Evolutionary conservation across 2,888 invertebrate species (phyloP).

Genomic region (Arge pagana): DNA sequence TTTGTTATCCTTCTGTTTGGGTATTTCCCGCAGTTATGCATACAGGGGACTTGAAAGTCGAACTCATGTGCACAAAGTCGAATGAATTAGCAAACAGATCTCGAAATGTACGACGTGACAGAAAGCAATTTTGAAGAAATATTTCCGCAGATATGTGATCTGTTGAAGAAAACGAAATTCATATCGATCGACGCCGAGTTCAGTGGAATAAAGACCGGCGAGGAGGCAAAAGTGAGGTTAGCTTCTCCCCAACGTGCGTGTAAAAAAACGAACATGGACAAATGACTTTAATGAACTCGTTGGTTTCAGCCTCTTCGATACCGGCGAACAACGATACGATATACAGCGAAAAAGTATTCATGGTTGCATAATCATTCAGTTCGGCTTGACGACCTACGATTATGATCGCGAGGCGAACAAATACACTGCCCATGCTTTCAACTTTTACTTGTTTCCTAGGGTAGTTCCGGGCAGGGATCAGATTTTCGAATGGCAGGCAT

Average conservation of each 20-base stretch:
- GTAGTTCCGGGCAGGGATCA: slow-evolving; percentile 66
- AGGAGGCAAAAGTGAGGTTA: slow-evolving; percentile 63
- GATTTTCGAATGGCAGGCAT: slow-evolving; percentile 67
- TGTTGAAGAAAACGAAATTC: slow-evolving; percentile 66
- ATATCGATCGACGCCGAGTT: slow-evolving; percentile 77
- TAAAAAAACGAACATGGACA: slow-evolving; percentile 13
- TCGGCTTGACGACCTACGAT: slow-evolving; percentile 71
- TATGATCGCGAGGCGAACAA: slow-evolving; percentile 64
- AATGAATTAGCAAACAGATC: neutral
- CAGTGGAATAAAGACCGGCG: slow-evolving; percentile 63
- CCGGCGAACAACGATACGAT: slow-evolving; percentile 61
- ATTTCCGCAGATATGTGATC: slow-evolving; percentile 62
- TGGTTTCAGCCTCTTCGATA: slow-evolving; percentile 66
- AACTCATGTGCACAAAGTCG: slow-evolving; percentile 27
- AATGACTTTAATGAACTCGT: slow-evolving; percentile 21
- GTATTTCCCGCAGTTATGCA: too few species aligned
- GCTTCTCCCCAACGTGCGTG: slow-evolving; percentile 19
- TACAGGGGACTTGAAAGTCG: too few species aligned
- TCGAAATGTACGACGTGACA: slow-evolving; percentile 68
- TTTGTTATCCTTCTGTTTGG: too few species aligned
- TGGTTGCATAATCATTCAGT: slow-evolving; percentile 68
- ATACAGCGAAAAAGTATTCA: slow-evolving; percentile 60
- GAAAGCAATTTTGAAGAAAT: slow-evolving; percentile 65
- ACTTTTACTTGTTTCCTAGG: slow-evolving; percentile 72
- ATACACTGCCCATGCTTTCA: slow-evolving; percentile 67